Conservation (phyloP, 2,888 invertebrate species). For the Philereme vetulata region DNA sequence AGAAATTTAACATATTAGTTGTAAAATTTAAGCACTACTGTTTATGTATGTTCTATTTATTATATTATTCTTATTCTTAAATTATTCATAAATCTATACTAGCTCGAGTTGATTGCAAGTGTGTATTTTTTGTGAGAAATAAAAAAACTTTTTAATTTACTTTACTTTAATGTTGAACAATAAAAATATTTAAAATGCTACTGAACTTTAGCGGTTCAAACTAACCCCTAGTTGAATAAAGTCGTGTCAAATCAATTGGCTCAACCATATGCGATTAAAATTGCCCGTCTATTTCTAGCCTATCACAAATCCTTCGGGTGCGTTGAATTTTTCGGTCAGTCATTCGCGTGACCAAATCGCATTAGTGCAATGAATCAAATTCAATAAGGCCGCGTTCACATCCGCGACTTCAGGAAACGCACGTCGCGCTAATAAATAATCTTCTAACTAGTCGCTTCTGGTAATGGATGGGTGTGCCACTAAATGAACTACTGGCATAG, state of each 20-base stretch:
- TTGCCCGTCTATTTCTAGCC: conserved; percentile 30
- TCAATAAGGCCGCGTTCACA: conserved; percentile 66
- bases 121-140: too few species aligned
- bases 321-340: conserved; percentile 59
- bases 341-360: conserved; percentile 71
- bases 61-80: too few species aligned
- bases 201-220: neutral
- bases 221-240: conserved; percentile 5
- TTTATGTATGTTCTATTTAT: too few species aligned
- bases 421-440: conserved; percentile 70
- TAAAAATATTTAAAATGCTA: too few species aligned
- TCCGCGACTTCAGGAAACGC: conserved; percentile 60
- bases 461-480: conserved; percentile 41
- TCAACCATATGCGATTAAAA: conserved; percentile 26
- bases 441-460: conserved; percentile 50
- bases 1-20: too few species aligned
- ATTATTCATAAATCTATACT: too few species aligned
- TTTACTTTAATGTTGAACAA: too few species aligned
- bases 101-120: too few species aligned
- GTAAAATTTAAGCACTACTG: too few species aligned
- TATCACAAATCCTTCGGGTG: conserved; percentile 43
- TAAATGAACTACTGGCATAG: conserved; percentile 6
- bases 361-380: conserved; percentile 76
- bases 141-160: too few species aligned
- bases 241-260: conserved; percentile 3